These are phyloP conservation scores for Protonemura montana DNA, from an alignment of 2,888 invertebrate genomes.

Conservation along the genomic window DNA sequence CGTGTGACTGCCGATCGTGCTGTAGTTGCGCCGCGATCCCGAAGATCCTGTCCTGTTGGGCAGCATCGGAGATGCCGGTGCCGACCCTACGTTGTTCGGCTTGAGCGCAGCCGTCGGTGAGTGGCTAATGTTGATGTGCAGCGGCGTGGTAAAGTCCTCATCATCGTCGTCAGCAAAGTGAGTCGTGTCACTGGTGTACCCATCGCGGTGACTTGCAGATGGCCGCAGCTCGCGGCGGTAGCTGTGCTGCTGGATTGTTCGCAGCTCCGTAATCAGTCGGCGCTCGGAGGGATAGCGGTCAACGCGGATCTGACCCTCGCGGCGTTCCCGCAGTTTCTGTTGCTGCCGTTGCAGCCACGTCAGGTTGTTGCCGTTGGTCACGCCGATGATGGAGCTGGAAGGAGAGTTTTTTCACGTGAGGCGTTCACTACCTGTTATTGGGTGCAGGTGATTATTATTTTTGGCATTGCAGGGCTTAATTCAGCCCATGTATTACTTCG, in stretches of 20 bases:
- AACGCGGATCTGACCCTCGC: constrained; percentile 76
- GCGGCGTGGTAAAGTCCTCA: constrained; percentile 69
- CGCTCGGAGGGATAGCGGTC: constrained; percentile 76
- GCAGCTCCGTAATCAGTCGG: constrained; percentile 66
- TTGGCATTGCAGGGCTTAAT: too few species aligned
- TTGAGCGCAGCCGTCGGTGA: constrained; percentile 48
- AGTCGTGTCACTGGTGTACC: constrained; percentile 81
- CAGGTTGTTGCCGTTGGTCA: constrained; percentile 62
- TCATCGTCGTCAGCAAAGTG: constrained; percentile 80
- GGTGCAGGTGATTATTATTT: too few species aligned
- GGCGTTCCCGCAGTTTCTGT: constrained; percentile 78
- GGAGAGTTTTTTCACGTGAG: neutral
- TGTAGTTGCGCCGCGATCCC: constrained; percentile 57
- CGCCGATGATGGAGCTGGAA: constrained; percentile 28
- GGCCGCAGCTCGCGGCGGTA: constrained; percentile 48
- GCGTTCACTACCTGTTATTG: too few species aligned
- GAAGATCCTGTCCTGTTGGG: constrained; percentile 60
- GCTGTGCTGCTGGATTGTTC: constrained; percentile 64
- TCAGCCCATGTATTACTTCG: too few species aligned
- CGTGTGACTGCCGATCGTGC: constrained; percentile 52
- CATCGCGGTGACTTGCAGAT: constrained; percentile 68
- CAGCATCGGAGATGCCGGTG: constrained; percentile 62
- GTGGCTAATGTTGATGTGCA: constrained; percentile 70
- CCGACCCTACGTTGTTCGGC: constrained; percentile 54
- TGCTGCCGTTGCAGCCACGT: constrained; percentile 87